Base-by-base conservation (phyloP, 2,113 vertebrate species). In the Sceloporus tristichus region DNA sequence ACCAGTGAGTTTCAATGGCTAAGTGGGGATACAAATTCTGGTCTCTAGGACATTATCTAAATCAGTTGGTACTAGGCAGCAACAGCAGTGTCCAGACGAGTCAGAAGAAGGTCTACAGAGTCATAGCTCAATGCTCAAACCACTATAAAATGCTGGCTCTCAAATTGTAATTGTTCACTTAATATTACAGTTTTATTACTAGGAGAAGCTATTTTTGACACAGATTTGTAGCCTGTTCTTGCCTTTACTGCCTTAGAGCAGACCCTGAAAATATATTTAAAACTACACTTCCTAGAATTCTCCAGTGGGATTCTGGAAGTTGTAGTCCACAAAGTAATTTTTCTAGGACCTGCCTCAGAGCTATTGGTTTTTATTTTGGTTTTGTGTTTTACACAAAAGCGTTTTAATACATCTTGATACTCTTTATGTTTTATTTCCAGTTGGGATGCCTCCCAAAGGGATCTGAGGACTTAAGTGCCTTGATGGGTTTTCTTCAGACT, bases 401-500 rank as follows among this genome's bases (percentile, higher is more conserved):
- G 56, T 29, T 29, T 23, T 25, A 83, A 53, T 11, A 25, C 18
- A 18, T 70, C 19, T 76, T 91, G 79, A 79, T 84, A 79, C 23
- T 90, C 87, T 62, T 62, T 92, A 89, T 91, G 87, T 89, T 92
- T 76, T 90, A 27, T 82, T 91, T 94, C 81, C 56, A 29, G 9
- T 54, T 5, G 19, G 68, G 78, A 5, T 27, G 5, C 7, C n/a
- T 66, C 70, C 65, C n/a, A 54, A 6, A 7, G 18, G 13, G 14
- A 38, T 27, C 4, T 34, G 25, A 34, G 42, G 19, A 34, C 7
- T 1, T 71, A 42, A 62, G 9, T 74, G 38, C 68, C 9, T 42
- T 56, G 18, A 8, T 53, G 16, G 53, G 48, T 8, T 34, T 79
- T 38, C 29, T 34, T 73, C 65, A 75, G 27, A 73, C 14, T 53